A percentile compares a stretch with the other conserved stretches of the same genome.
Conservation (phyloP, 1,140 invertebrate genomes). For the Euwallacea fornicatus region DNA sequence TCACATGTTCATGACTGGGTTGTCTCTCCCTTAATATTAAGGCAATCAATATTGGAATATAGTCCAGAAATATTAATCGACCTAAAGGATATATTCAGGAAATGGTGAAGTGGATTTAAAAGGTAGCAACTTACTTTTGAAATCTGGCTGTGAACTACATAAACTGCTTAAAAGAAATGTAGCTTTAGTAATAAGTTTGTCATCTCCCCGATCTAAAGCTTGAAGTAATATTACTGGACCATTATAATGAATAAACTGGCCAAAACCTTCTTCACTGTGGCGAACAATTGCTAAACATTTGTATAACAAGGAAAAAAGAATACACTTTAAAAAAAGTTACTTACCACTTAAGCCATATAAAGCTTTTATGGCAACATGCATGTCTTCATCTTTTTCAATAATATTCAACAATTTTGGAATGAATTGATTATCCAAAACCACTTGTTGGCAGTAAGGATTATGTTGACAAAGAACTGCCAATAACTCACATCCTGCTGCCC, state of each 20-base stretch:
- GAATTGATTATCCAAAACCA: conserved; percentile 63
- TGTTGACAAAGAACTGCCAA: conserved; percentile 77
- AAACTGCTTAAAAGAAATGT: conserved; percentile 68
- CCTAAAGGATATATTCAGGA: conserved; percentile 34
- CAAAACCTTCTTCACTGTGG: conserved; percentile 60
- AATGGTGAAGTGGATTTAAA: background rate
- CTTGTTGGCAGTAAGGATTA: conserved; percentile 74
- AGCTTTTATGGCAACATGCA: conserved; percentile 65
- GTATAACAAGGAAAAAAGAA: conserved; percentile 8
- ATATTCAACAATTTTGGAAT: conserved; percentile 67
- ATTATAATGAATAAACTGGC: conserved; percentile 62
- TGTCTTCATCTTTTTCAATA: conserved; percentile 62
- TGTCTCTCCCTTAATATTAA: conserved; percentile 43
- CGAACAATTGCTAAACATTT: conserved; percentile 62
- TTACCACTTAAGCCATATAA: conserved; percentile 76
- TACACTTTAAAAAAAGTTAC: conserved; percentile 41
- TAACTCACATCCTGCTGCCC: conserved; percentile 65
- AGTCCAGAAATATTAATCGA: conserved; percentile 44
- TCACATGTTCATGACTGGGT: conserved; percentile 47
- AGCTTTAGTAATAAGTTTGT: conserved; percentile 68
- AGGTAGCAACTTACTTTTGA: conserved; percentile 57
- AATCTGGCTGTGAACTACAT: conserved; percentile 58
- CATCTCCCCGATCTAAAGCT: conserved; percentile 61
- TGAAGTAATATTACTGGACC: conserved; percentile 65
- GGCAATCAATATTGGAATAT: conserved; percentile 43